phyloP scores from a whole-genome alignment of 2,113 vertebrate genomes.

The Chaenocephalus aceratus region DNA sequence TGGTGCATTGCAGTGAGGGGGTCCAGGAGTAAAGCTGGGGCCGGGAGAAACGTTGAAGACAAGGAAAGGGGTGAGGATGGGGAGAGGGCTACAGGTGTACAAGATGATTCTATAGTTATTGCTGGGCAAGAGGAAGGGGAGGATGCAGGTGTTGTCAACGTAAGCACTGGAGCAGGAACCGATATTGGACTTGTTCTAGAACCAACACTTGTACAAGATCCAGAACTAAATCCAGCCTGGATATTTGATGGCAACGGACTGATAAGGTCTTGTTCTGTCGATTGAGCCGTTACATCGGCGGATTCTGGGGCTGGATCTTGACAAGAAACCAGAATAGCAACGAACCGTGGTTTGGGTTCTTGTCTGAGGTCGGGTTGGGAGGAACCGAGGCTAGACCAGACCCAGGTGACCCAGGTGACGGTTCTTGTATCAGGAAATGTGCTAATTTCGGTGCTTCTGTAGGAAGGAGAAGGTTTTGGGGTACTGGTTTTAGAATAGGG shows the following conservation, averaged over 20 bases:
- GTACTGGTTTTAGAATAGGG: neutral
- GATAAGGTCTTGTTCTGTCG: slow-evolving; percentile 2
- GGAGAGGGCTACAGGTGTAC: neutral
- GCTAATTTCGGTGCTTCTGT: neutral
- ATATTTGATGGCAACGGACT: slow-evolving; percentile 16
- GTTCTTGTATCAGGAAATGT: slow-evolving; percentile 22
- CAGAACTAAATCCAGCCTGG: slow-evolving; percentile 18
- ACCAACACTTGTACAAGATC: neutral
- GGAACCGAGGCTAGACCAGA: neutral
- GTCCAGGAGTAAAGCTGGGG: slow-evolving; percentile 64
- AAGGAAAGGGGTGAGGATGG: slow-evolving; percentile 5
- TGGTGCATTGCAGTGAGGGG: slow-evolving; percentile 63
- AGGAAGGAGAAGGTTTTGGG: neutral
- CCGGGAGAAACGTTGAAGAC: slow-evolving; percentile 25
- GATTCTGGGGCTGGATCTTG: neutral
- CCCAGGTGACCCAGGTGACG: neutral
- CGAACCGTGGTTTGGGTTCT: neutral
- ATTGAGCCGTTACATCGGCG: neutral
- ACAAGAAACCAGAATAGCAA: slow-evolving; percentile 12
- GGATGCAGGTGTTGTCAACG: neutral
- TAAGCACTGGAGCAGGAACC: neutral
- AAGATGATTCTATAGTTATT: slow-evolving; percentile 58
- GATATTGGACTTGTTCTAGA: slow-evolving; percentile 8
- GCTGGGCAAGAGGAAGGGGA: slow-evolving; percentile 45
- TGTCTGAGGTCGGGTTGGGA: neutral